phyloP scores from a whole-genome alignment of 2,113 vertebrate species.

The Setophaga kirtlandii region DNA sequence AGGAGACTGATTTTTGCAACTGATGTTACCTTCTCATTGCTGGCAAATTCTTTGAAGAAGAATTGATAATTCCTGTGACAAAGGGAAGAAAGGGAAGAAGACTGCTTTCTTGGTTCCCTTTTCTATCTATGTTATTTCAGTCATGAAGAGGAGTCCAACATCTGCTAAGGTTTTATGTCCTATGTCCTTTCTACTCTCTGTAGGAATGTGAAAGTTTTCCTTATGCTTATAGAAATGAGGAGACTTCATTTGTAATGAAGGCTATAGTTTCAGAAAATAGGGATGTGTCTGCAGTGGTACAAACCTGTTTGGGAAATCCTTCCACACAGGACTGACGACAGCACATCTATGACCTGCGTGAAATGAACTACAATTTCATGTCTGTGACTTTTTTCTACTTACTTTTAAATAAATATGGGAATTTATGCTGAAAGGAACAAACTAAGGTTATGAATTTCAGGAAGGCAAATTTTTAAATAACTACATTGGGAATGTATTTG shows the following conservation, averaged over 20 bases:
- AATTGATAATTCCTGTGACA: background rate
- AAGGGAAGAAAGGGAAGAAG: background rate
- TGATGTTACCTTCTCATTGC: background rate
- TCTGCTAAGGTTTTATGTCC: background rate
- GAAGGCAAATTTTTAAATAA: background rate
- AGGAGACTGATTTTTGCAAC: background rate
- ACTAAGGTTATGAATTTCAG: background rate
- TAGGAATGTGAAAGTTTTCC: background rate
- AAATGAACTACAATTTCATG: background rate
- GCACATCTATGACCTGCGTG: background rate
- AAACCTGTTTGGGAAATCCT: background rate
- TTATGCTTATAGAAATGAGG: background rate
- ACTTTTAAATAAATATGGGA: background rate
- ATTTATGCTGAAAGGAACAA: background rate
- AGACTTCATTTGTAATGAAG: background rate
- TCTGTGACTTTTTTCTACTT: background rate
- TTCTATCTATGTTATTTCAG: background rate
- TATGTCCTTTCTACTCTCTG: background rate
- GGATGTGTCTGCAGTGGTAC: background rate
- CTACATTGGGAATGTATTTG: background rate
- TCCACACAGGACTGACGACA: background rate
- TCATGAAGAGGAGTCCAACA: background rate
- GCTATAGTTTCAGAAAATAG: background rate
- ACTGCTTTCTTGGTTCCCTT: background rate
- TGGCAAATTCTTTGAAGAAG: background rate